Percentiles rank a stretch among this genome's conserved stretches.
Conservation (phyloP, 2,888 invertebrate genomes). For the Troides oblongomaculatus region DNA sequence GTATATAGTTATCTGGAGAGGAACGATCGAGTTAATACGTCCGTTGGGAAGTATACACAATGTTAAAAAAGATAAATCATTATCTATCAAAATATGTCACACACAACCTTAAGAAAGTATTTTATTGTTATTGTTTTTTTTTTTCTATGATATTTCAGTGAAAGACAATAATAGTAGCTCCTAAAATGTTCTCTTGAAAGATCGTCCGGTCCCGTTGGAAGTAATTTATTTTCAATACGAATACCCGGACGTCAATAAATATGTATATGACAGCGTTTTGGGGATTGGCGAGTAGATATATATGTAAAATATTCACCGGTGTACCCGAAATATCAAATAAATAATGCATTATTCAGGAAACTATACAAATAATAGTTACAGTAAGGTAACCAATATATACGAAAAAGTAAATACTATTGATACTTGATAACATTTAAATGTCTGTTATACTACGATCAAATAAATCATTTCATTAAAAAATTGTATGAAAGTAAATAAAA, state of each 20-base stretch:
- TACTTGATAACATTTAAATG: no score
- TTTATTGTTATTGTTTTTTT: no score
- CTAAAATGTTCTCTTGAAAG: neutral
- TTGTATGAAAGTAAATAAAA: no score
- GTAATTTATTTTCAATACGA: slow-evolving; percentile 15
- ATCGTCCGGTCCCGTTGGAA: slow-evolving; percentile 9
- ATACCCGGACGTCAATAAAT: slow-evolving; percentile 19
- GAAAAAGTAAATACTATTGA: neutral
- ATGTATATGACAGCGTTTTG: slow-evolving; percentile 26
- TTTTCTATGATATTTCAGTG: no score
- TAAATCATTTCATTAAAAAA: no score
- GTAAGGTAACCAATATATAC: neutral
- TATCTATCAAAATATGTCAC: no score
- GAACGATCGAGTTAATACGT: no score
- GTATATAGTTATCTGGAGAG: no score
- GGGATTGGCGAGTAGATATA: slow-evolving; percentile 20
- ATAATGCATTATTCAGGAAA: slow-evolving; percentile 24
- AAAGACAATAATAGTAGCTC: no score
- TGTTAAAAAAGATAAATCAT: no score
- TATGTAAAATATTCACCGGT: slow-evolving; percentile 24
- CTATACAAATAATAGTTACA: slow-evolving; percentile 5
- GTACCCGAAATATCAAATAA: slow-evolving; percentile 20
- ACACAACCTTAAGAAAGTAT: no score
- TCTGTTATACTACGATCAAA: neutral
- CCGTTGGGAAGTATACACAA: no score